Evolutionary conservation across 2,888 invertebrate genomes (phyloP), one percentile per base, ranked within the genome.

Genomic region (Timema podura): DNA sequence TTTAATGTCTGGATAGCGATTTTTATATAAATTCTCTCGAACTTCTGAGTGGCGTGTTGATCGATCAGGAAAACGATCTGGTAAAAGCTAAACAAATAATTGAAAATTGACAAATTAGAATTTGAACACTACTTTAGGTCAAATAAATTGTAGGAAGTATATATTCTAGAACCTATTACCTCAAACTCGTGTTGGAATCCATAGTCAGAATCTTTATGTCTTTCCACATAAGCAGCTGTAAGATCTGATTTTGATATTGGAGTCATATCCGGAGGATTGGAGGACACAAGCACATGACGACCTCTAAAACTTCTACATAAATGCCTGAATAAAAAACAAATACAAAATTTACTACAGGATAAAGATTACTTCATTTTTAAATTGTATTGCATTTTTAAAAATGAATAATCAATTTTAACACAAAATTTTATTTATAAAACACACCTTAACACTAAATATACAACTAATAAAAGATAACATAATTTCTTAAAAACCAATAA

Each of bases 171-270:
- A 61, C n/a, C n/a, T 16, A 47, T 73, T 77, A 87, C 89, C 85
- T 95, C 95, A 78, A 95, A 95, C 81, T 95, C 95, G 73, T 93
- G 91, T 79, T 95, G 90, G 82, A 95, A 96, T 0, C 94, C 93
- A 77, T 93, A 92, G 80, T 95, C 95, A 0, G 93, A 93, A 81
- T 95, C 93, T 48, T 90, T 87, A 77, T 94, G 93, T 2, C 93
- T 86, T 76, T 93, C 92, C 3, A 91, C 85, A 78, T 91, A 95
- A 0, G 93, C 90, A 65, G 88, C 86, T 1, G 91, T 86, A 5
- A 96, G 83, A 65, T 93, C 91, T 3, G 86, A 84, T 76, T 88
- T 89, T 1, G 89, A 83, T 76, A 95, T 90, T 0, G 95, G 93
- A 48, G 91, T 90, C 84, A 93, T 88, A 79, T 93, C 92, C 0